A percentile compares a stretch with the other conserved stretches of the same genome.
phyloP scores from a whole-genome alignment of 2,888 invertebrate genomes.

The Pterostichus madidus region DNA sequence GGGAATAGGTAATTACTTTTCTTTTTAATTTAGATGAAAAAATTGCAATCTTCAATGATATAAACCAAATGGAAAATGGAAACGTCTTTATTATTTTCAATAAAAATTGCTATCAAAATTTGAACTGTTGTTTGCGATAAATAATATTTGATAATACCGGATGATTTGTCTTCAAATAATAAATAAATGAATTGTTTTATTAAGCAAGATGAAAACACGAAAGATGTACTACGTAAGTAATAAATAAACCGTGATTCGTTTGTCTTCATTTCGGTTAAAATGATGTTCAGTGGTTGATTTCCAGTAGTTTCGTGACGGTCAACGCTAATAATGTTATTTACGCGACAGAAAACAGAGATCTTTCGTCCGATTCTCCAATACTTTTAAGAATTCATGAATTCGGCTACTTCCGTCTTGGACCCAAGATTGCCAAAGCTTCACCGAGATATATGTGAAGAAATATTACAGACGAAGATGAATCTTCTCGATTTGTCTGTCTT shows the following conservation, averaged over 20 bases:
- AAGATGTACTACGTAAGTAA: not conserved
- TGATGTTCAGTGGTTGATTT: constrained; percentile 28
- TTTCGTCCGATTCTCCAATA: not conserved
- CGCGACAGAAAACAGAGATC: constrained; percentile 28
- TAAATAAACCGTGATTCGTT: constrained; percentile 1
- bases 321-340: constrained; percentile 58
- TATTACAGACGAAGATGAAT: constrained; percentile 38
- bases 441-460: not conserved
- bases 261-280: constrained; percentile 16
- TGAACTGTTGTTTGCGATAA: too few relatives aligned
- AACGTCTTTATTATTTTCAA: too few relatives aligned
- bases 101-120: too few relatives aligned
- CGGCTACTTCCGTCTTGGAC: not conserved
- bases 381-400: constrained; percentile 7
- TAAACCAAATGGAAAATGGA: too few relatives aligned
- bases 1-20: too few relatives aligned
- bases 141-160: too few relatives aligned
- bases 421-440: too few relatives aligned
- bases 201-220: not conserved
- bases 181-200: too few relatives aligned
- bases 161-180: too few relatives aligned
- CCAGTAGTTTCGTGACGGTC: constrained; percentile 35
- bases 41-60: too few relatives aligned
- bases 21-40: too few relatives aligned
- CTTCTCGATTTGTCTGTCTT: constrained; percentile 41